Conservation (phyloP, 2,888 invertebrate genomes). For the Lucinisca nassula region DNA sequence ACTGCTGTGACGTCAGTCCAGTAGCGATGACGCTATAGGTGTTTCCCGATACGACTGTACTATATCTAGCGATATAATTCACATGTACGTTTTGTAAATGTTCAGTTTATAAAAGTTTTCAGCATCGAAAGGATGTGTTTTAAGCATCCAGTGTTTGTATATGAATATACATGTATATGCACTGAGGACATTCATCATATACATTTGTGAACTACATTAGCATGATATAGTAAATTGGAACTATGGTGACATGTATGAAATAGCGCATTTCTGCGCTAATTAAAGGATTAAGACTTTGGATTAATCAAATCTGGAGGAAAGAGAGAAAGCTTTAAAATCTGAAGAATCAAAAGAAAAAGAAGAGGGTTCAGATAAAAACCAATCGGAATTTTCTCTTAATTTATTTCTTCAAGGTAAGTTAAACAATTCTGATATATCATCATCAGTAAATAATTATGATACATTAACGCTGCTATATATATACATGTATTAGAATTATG, state of each 20-base stretch:
- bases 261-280: constrained; percentile 3
- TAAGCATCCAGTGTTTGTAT: neutral
- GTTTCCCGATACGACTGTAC: constrained; percentile 70
- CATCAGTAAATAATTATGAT: neutral
- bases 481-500: no score
- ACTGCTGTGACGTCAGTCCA: constrained; percentile 65
- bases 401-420: neutral
- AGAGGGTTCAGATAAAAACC: neutral
- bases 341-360: neutral
- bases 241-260: neutral
- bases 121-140: neutral
- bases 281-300: constrained; percentile 1
- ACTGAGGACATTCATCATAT: neutral
- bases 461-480: no score
- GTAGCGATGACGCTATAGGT: constrained; percentile 64
- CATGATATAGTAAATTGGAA: neutral
- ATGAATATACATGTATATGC: neutral
- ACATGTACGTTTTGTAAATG: constrained; percentile 13
- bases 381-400: neutral
- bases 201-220: neutral
- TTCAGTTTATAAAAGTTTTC: constrained; percentile 7
- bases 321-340: neutral
- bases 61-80: constrained; percentile 32
- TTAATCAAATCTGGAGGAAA: constrained; percentile 6
- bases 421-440: neutral